Evolutionary conservation across 1,140 invertebrate genomes (phyloP), one percentile per base, ranked within the genome.

Genomic region (Pemphigus obesinymphae): DNA sequence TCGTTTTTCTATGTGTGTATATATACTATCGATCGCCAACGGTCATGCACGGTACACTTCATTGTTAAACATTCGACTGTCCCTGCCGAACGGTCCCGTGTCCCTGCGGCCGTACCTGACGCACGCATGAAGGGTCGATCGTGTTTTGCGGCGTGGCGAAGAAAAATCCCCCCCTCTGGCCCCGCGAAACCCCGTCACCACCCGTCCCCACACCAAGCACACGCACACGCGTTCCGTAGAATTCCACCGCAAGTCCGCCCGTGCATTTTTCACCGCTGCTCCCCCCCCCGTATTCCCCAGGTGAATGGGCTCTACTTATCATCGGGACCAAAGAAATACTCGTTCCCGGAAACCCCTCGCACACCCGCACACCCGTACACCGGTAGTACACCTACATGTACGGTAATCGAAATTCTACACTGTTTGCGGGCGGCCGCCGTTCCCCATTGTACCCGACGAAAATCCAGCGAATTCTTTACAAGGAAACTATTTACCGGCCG

Each of bases 241-340:
- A n/a, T n/a, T n/a, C n/a, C n/a, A n/a, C n/a, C n/a, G n/a, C n/a
- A n/a, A n/a, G n/a, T 50, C 3, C 13, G 34, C n/a, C 20, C 20
- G 73, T 58, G 13, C 31, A 78, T 78, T 78, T 78, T 78, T 78
- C 73, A 58, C 50, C 31, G 3, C 45, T n/a, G n/a, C n/a, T n/a
- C n/a, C 17, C 20, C 37, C 31, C 13, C 50, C 3, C 13, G 20
- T 58, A 58, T 40, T 78, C 73, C 73, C 73, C n/a, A 58, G 73
- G 26, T 58, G n/a, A 78, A 78, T 58, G 53, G 31, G 73, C 31
- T 26, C 72, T 48, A 75, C 72, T 75, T 75, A 75, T 75, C 50
- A 58, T 40, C 31, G 20, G 26, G 73, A 78, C 73, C 73, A 37
- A 40, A 55, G 73, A 58, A 78, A 40, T 40, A 37, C 73, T 78